These are phyloP conservation scores for Pagetopsis macropterus DNA, from an alignment of 2,797 vertebrate genomes.

Conservation along the genomic window DNA sequence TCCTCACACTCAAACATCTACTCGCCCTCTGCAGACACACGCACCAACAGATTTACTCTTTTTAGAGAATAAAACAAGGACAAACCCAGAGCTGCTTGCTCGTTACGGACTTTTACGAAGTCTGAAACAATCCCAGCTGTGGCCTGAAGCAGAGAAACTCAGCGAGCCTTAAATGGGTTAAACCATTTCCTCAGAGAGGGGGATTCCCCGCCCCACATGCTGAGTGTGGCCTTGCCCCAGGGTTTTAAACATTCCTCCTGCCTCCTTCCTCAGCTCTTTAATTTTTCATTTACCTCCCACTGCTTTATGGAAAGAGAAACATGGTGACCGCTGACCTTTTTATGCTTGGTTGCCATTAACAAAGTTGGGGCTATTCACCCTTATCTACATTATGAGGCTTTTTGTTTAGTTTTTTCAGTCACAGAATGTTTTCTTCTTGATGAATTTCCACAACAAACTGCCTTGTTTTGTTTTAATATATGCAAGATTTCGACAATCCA, in stretches of 20 bases:
- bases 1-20: conserved; percentile 60
- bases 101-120: neutral
- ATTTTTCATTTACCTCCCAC: conserved; percentile 20
- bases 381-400: neutral
- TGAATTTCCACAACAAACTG: neutral
- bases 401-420: neutral
- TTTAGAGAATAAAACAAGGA: neutral
- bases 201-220: conserved; percentile 65
- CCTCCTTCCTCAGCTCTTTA: conserved; percentile 5
- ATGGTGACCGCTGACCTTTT: conserved; percentile 6
- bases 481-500: neutral
- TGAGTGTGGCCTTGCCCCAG: conserved; percentile 48
- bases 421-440: neutral
- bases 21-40: neutral
- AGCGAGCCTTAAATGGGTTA: conserved; percentile 61
- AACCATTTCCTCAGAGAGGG: conserved; percentile 72
- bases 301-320: conserved; percentile 34
- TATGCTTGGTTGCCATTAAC: neutral
- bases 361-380: neutral
- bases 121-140: conserved; percentile 32
- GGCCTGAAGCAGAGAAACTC: conserved; percentile 31
- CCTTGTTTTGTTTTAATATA: neutral
- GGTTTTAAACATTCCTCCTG: conserved; percentile 20
- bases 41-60: neutral
- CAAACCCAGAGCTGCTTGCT: conserved; percentile 1